Evolutionary conservation across 2,113 vertebrate species (phyloP).

Genomic region (Poecilia latipinna): DNA sequence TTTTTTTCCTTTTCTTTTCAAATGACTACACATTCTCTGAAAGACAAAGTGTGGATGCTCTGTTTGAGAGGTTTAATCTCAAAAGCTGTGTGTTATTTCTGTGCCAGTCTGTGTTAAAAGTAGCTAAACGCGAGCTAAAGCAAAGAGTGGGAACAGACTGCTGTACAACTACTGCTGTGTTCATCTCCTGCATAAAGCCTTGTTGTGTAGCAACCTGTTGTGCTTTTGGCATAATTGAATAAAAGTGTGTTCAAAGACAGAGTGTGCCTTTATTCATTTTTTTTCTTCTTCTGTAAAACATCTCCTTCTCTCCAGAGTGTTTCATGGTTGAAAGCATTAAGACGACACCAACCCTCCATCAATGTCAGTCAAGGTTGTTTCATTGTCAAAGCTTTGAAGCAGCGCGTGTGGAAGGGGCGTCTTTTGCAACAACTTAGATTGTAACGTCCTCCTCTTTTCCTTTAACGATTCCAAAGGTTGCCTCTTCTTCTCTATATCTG

Average conservation of each 20-base stretch:
- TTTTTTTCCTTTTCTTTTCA: not conserved
- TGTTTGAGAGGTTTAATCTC: constrained; percentile 7
- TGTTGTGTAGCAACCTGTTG: constrained; percentile 68
- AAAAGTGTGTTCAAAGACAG: constrained; percentile 60
- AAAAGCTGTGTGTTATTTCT: constrained; percentile 15
- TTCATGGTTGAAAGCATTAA: not conserved
- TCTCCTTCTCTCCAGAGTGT: not conserved
- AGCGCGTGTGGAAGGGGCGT: not conserved
- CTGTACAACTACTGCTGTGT: constrained; percentile 42
- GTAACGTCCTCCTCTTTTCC: not conserved
- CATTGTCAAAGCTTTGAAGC: constrained; percentile 1
- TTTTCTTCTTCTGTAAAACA: not conserved
- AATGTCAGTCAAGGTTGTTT: constrained; percentile 40
- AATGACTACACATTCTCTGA: constrained; percentile 6
- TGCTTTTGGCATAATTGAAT: constrained; percentile 75
- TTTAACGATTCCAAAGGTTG: constrained; percentile 70
- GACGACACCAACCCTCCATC: not conserved
- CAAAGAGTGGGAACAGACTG: constrained; percentile 16
- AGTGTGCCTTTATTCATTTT: not conserved
- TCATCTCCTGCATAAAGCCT: constrained; percentile 65
- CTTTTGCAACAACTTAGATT: not conserved
- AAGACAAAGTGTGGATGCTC: constrained; percentile 13
- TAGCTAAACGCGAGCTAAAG: constrained; percentile 37
- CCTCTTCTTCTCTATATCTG: constrained; percentile 47
- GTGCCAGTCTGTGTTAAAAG: constrained; percentile 46